phyloP scores from a whole-genome alignment of 2,113 vertebrate genomes.

The Nicator chloris region DNA sequence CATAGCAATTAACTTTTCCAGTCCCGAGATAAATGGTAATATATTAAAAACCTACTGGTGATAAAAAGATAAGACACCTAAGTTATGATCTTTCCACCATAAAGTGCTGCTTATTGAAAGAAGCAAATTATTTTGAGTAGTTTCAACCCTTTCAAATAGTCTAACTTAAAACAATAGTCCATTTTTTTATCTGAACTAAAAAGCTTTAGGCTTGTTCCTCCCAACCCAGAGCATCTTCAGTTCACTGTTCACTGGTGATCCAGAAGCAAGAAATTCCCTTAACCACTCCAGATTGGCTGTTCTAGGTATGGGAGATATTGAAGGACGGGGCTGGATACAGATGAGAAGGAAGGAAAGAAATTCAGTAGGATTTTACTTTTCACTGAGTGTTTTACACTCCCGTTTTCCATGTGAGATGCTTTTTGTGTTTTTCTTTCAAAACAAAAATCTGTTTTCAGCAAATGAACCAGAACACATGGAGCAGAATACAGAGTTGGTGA shows the following conservation, averaged over 20 bases:
- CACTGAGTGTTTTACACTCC: not conserved
- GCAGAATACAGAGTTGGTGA: not conserved
- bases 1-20: conserved; percentile 22
- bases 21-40: not conserved
- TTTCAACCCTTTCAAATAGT: not conserved
- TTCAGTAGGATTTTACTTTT: not conserved
- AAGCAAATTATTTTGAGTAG: not conserved
- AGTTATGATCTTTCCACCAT: not conserved
- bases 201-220: not conserved
- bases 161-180: not conserved
- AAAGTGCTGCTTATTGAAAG: not conserved
- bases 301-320: not conserved
- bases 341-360: not conserved
- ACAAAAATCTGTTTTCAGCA: not conserved
- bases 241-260: not conserved
- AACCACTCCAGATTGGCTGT: not conserved
- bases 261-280: not conserved
- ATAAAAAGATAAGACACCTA: conserved; percentile 6
- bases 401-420: not conserved
- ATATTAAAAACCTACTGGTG: not conserved
- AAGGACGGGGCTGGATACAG: not conserved
- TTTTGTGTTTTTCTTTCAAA: not conserved
- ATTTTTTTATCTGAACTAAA: not conserved
- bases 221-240: not conserved
- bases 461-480: not conserved